Base-by-base conservation (phyloP, 92 coral and sea anemone species). In the Zoanthus gigantus region DNA sequence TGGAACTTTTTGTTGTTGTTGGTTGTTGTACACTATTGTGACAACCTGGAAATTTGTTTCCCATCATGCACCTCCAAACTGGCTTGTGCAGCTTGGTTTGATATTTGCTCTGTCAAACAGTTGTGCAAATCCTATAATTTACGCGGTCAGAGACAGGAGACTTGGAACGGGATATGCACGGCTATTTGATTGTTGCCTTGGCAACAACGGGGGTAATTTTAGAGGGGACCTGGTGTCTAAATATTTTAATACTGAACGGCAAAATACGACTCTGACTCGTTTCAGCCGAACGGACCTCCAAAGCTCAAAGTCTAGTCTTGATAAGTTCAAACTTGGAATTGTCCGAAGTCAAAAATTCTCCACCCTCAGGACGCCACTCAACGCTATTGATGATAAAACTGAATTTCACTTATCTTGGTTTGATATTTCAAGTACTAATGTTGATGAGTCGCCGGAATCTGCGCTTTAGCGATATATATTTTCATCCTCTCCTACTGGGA, bases 71-170 rank as follows among this genome's bases (percentile, higher is more conserved):
- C 96, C 98, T 10, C 96, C 98, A 0, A 74, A 83, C 52, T 95
- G 98, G 98, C 90, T 95, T n/a, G 80, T 95, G 79, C 94, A 95
- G 74, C 85, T 95, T 18, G 94, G 98, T 13, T 63, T 95, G 29
- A 89, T 95, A 77, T 58, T 91, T 8, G 94, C 98, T 23, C 32
- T 92, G 5, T 32, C 94, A 8, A 94, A 94, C 86, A 93, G 98
- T 83, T 85, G 93, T 31, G 89, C 82, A 13, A 95, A 95, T 50
- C 98, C 96, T 0, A 93, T 79, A 11, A 93, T 95, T 77, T 95
- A 95, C 78, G 90, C 98, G 23, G 83, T 92, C 7, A 89, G 94
- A 6, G 98, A 95, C 56, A 93, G 84, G 42, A 86, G 80, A 30
- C 85, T 95, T 45, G 88, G 92, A 13, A 76, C 84, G 12, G 91